Evolutionary conservation across 2,113 vertebrate species (phyloP), one percentile per base, ranked within the genome.

Genomic region (Ptilorrhoa leucosticta): DNA sequence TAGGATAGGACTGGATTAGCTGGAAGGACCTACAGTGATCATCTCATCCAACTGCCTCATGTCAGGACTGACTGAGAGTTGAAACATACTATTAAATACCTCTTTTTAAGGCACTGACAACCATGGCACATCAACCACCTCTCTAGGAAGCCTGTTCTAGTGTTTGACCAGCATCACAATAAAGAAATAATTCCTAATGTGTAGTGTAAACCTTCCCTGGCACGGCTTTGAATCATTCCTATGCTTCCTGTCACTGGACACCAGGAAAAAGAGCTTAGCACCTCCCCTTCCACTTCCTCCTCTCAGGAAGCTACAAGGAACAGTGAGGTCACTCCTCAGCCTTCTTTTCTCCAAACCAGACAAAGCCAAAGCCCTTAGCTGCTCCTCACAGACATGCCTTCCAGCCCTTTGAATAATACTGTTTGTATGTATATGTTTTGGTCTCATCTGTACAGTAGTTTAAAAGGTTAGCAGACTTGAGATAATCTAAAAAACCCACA

Each of bases 191-290:
- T 50, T 90, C 35, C 10, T 40, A 24, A 68, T 61, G 11, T 58
- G 16, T 5, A 22, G 39, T 27, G 18, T 75, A 20, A 91, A 70
- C 19, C 4, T 79, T 5, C 6, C 24, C 8, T 53, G 21, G 6
- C 1, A 3, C 24, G 35, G 16, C n/a, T 66, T 48, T 71, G 10
- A 66, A 8, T 16, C 19, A 30, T 14, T 75, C 31, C 37, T 6
- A 27, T 2, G 0, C 0, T 1, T 85, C 6, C 20, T 39, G 7
- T 27, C n/a, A 30, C 4, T 53, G 39, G 10, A 57, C 39, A 10
- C 5, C 9, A 9, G 37, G 51, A 35, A 72, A 23, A 61, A 70
- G 18, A 57, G 18, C 9, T 82, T 50, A 66, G 16, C 14, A 88
- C 9, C 56, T 78, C 17, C 50, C 23, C 35, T 76, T 73, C 37